Conservation (phyloP, 2,113 vertebrate genomes). For the Chiloscyllium plagiosum region DNA sequence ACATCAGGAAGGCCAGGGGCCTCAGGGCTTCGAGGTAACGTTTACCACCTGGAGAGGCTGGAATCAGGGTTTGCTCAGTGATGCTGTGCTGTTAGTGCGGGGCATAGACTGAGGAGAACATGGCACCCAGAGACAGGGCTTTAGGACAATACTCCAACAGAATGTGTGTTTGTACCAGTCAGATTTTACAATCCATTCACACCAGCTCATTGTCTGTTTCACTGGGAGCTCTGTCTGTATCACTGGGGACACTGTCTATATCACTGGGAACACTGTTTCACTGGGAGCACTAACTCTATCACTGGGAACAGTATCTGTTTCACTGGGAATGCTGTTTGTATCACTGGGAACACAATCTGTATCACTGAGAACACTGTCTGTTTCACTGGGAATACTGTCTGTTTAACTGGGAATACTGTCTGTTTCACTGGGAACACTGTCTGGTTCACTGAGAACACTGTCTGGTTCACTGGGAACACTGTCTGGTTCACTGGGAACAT, state of each 20-base stretch:
- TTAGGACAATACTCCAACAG: neutral
- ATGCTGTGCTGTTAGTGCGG: neutral
- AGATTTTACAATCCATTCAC: neutral
- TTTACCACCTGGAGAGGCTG: conserved; percentile 33
- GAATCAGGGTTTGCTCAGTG: neutral
- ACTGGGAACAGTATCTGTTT: too few species aligned
- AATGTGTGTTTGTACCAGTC: neutral
- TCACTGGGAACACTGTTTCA: neutral
- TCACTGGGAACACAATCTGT: too few species aligned
- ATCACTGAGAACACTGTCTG: neutral
- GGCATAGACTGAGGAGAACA: neutral
- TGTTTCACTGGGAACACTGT: neutral
- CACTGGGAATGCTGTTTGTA: too few species aligned
- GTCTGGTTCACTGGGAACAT: neutral
- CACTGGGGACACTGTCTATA: neutral
- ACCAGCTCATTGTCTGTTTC: too few species aligned
- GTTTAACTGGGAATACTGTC: neutral
- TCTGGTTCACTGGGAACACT: too few species aligned
- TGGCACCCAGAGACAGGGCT: neutral
- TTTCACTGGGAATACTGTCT: neutral
- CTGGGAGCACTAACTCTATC: neutral
- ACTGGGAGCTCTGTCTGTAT: neutral
- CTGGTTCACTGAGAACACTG: too few species aligned
- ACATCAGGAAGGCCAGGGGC: conserved; percentile 70
- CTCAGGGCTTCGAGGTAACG: conserved; percentile 67